Conservation (phyloP, 1,140 invertebrate genomes). For the Steinernema feltiae region DNA sequence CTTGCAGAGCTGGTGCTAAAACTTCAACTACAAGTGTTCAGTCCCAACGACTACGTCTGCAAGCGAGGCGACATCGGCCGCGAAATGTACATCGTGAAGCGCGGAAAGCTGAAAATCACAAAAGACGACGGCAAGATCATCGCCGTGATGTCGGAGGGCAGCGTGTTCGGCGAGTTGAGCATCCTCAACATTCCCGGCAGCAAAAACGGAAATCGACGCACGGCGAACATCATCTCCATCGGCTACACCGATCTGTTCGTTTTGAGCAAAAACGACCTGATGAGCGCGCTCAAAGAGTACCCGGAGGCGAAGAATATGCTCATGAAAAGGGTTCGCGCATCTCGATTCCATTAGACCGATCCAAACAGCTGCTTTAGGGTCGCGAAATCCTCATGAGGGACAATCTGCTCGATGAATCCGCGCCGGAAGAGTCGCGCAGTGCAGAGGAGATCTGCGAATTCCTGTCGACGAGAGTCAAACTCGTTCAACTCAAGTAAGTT, state of each 20-base stretch:
- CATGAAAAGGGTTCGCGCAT: slow-evolving; percentile 65
- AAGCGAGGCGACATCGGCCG: slow-evolving; percentile 90
- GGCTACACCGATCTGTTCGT: slow-evolving; percentile 61
- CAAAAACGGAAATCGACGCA: slow-evolving; percentile 60
- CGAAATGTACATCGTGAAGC: slow-evolving; percentile 92
- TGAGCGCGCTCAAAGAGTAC: slow-evolving; percentile 69
- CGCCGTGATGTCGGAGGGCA: slow-evolving; percentile 51
- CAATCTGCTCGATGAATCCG: slow-evolving; percentile 78
- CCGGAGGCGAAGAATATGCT: slow-evolving; percentile 81
- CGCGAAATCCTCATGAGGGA: slow-evolving; percentile 84
- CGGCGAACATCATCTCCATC: slow-evolving; percentile 60
- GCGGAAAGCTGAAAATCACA: slow-evolving; percentile 68
- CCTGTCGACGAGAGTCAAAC: slow-evolving; percentile 65
- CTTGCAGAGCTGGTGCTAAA: slow-evolving; percentile 86
- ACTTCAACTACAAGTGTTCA: slow-evolving; percentile 82
- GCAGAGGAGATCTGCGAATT: slow-evolving; percentile 63
- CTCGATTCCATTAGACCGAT: background rate
- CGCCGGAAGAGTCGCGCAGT: slow-evolving; percentile 62
- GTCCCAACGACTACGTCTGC: slow-evolving; percentile 90
- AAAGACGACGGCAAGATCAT: slow-evolving; percentile 54
- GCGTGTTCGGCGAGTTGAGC: slow-evolving; percentile 56
- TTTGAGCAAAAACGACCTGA: slow-evolving; percentile 62
- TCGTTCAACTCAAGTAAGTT: slow-evolving; percentile 66
- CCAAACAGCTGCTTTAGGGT: slow-evolving; percentile 62
- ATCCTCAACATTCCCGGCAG: slow-evolving; percentile 55